Evolutionary conservation across 2,888 invertebrate species (phyloP), one percentile per base, ranked within the genome.

Genomic region (Coleophora flavipennella): DNA sequence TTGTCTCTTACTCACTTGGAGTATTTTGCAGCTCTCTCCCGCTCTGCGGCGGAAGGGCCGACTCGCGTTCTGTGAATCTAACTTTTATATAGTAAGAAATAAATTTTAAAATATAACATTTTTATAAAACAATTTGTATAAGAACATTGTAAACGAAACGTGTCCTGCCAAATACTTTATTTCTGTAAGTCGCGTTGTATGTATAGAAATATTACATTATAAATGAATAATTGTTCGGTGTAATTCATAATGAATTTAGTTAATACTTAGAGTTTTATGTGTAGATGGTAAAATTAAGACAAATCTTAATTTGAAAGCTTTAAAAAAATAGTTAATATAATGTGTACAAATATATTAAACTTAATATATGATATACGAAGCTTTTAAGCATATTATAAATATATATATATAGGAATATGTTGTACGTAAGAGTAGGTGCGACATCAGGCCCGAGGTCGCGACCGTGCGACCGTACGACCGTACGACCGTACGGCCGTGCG

Each of bases 241-340:
- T 52, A 49, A 64, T 62, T 64, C 62, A 59, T 59, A 59, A 62
- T 57, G 63, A 62, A 61, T 59, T 35, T 53, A 56, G 58, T 56
- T 48, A 55, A 51, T 56, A 57, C 60, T 64, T 59, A 53, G 53
- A 53, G 53, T 53, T 59, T 48, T 53, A 54, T 54, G 60, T 56
- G 50, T 63, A 59, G 57, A 59, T 63, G 62, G 58, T 63, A 62
- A 61, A 63, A 64, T 67, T 67, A 65, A 71, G 70, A 72, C 69
- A 69, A 69, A 67, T 74, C 73, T 76, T 68, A 73, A 73, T 76
- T 72, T 72, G 72, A 76, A 70, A 79, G 79, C 79, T 78, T 79
- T 80, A 79, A 79, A 62, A 65, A 67, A 56, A 63, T 70, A 69
- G 68, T 62, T 20, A 61, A 69, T 62, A 60, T 67, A 68, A 67